phyloP scores from a whole-genome alignment of 2,797 vertebrate genomes.

The Fundulus diaphanus region DNA sequence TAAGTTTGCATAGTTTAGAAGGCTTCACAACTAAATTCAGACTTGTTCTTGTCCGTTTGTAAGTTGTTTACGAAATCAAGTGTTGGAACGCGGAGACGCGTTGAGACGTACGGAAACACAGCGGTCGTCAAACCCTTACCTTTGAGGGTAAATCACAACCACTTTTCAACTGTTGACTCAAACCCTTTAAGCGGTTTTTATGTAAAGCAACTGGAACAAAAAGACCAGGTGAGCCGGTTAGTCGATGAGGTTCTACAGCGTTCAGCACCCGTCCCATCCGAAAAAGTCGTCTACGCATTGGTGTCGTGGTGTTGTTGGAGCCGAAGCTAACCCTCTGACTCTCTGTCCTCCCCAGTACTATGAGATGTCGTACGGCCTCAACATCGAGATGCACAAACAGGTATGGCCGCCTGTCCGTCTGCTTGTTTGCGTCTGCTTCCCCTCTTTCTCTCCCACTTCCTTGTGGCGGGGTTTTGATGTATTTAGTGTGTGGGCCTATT shows the following conservation, averaged over 20 bases:
- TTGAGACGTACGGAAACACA: not conserved
- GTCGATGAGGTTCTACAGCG: not conserved
- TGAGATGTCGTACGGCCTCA: conserved; percentile 98
- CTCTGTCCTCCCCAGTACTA: conserved; percentile 87
- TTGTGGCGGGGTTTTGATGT: conserved; percentile 53
- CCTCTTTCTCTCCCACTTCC: conserved; percentile 9
- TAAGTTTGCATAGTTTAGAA: not conserved
- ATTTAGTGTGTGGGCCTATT: conserved; percentile 60
- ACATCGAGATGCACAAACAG: conserved; percentile 99
- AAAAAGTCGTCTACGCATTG: not conserved
- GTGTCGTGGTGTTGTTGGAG: not conserved
- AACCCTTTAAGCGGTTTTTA: conserved; percentile 2
- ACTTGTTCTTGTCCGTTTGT: no score
- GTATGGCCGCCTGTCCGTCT: conserved; percentile 59
- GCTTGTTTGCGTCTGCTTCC: conserved; percentile 29
- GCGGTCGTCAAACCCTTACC: not conserved
- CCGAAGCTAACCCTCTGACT: conserved; percentile 28
- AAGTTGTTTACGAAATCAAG: no score
- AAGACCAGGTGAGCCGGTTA: not conserved
- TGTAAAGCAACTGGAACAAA: not conserved
- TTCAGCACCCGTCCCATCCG: not conserved
- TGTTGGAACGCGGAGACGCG: no score
- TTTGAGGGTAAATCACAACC: not conserved
- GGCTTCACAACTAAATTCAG: not conserved
- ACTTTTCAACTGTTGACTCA: not conserved